Percentiles rank a stretch among this genome's conserved stretches.
phyloP scores from a whole-genome alignment of 1,140 invertebrate genomes.

The Liolophura sinensis region DNA sequence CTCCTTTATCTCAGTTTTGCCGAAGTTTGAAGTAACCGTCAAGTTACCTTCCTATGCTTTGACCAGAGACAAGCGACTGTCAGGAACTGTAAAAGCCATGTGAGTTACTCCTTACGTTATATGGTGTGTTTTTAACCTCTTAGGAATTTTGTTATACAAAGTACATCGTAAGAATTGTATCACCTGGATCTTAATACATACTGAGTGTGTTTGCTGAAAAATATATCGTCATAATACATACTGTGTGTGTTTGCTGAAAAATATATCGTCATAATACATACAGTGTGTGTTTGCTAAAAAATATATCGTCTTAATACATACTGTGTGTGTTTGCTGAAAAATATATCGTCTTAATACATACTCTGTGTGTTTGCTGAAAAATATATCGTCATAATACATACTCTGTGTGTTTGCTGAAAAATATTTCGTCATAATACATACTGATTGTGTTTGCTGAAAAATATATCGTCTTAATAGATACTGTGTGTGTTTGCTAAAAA shows the following conservation, averaged over 20 bases:
- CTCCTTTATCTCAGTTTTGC: slow-evolving; percentile 61
- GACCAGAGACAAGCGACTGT: slow-evolving; percentile 61
- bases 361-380: slow-evolving; percentile 2
- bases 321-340: too few species aligned
- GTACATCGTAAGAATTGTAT: not conserved
- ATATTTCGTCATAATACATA: too few species aligned
- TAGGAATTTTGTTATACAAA: not conserved
- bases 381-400: not conserved
- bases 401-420: too few species aligned
- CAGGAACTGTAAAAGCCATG: slow-evolving; percentile 67
- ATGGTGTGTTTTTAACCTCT: not conserved
- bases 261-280: too few species aligned
- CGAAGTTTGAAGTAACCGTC: slow-evolving; percentile 70
- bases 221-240: not conserved
- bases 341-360: too few species aligned
- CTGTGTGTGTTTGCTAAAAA: too few species aligned
- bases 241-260: too few species aligned
- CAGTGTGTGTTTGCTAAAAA: slow-evolving; percentile 1
- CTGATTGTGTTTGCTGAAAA: slow-evolving; percentile 1
- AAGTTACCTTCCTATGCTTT: slow-evolving; percentile 66
- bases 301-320: not conserved
- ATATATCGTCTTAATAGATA: not conserved
- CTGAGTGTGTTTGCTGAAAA: slow-evolving; percentile 1
- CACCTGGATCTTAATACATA: not conserved
- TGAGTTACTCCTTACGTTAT: slow-evolving; percentile 44